Evolutionary conservation across 2,888 invertebrate species (phyloP).

Genomic region (Slavum lentiscoides): DNA sequence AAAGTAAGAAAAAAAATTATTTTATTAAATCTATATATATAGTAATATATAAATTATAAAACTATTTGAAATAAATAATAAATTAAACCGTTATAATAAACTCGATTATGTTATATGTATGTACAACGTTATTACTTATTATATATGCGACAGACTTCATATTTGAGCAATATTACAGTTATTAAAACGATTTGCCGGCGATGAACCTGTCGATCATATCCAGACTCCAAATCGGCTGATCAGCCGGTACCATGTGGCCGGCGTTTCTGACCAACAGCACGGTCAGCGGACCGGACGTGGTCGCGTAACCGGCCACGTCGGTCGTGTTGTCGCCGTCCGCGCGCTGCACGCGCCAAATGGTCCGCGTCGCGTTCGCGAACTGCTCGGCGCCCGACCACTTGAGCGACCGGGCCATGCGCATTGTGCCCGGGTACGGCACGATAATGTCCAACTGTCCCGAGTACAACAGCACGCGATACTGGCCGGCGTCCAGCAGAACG

Average conservation of each 20-base stretch:
- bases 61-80: no score
- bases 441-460: slow-evolving; percentile 91
- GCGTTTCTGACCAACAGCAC: slow-evolving; percentile 77
- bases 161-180: background rate
- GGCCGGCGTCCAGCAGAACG: slow-evolving; percentile 65
- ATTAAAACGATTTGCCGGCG: slow-evolving; percentile 32
- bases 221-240: slow-evolving; percentile 77
- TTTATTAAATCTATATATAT: no score
- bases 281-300: slow-evolving; percentile 71
- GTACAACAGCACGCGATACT: slow-evolving; percentile 78
- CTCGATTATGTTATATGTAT: no score
- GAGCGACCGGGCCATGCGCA: slow-evolving; percentile 74
- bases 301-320: slow-evolving; percentile 76
- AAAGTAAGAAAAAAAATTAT: no score
- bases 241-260: slow-evolving; percentile 80
- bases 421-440: slow-evolving; percentile 83
- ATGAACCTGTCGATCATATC: slow-evolving; percentile 60
- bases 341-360: slow-evolving; percentile 66
- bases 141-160: no score
- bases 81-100: no score
- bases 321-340: slow-evolving; percentile 59
- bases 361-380: slow-evolving; percentile 70
- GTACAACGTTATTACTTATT: no score
- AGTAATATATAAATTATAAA: no score
- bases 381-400: slow-evolving; percentile 70